phyloP scores from a whole-genome alignment of 2,888 invertebrate species.

The Drosophila neutralis region DNA sequence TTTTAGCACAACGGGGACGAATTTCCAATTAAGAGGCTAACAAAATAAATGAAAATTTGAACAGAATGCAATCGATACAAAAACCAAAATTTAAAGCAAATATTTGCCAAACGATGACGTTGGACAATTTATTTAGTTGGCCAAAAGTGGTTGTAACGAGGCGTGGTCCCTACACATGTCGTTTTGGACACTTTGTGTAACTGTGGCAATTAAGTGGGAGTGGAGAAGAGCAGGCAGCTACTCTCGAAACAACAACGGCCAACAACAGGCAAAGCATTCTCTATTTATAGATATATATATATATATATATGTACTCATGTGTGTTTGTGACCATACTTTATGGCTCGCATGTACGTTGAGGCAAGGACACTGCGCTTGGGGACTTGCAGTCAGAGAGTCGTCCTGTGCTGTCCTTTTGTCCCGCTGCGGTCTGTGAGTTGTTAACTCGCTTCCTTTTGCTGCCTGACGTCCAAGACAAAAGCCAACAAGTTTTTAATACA shows the following conservation, averaged over 20 bases:
- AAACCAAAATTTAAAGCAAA: conserved; percentile 34
- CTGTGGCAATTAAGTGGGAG: conserved; percentile 69
- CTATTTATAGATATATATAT: neutral
- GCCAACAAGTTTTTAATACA: conserved; percentile 62
- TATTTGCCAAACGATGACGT: conserved; percentile 47
- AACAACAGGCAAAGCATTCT: conserved; percentile 53
- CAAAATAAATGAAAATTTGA: conserved; percentile 38
- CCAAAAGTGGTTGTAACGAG: conserved; percentile 22
- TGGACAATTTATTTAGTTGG: conserved; percentile 61
- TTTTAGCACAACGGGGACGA: conserved; percentile 5
- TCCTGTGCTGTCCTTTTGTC: conserved; percentile 21
- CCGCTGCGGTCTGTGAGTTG: conserved; percentile 34
- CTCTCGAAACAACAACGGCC: conserved; percentile 10
- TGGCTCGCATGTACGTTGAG: conserved; percentile 45
- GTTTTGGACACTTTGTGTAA: conserved; percentile 59
- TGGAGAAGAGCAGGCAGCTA: neutral
- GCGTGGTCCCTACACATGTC: conserved; percentile 53
- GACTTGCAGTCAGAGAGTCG: conserved; percentile 18
- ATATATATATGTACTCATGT: neutral
- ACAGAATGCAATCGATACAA: conserved; percentile 42
- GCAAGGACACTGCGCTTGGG: conserved; percentile 64
- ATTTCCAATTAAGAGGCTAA: conserved; percentile 22
- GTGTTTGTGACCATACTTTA: conserved; percentile 66
- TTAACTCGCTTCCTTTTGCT: conserved; percentile 46
- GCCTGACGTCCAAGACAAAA: conserved; percentile 31